Conservation (phyloP, 2,113 vertebrate species). For the Dryoscopus gambensis region DNA sequence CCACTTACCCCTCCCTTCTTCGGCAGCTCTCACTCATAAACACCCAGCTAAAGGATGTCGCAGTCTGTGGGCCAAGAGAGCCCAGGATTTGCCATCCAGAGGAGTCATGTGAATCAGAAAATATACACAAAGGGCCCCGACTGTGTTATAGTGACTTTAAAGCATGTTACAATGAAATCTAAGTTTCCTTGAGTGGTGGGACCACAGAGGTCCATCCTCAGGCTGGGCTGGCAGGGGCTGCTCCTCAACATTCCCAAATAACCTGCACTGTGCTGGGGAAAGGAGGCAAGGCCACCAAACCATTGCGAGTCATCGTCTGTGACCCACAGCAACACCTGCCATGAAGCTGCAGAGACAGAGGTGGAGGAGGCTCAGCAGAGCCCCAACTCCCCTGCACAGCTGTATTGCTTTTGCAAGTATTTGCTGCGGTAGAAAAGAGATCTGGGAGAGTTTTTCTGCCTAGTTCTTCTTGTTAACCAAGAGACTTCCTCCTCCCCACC, state of each 20-base stretch:
- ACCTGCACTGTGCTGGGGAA: not conserved
- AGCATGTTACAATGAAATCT: not conserved
- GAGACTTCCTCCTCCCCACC: not conserved
- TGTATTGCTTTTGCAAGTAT: rapidly evolving
- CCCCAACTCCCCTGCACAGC: rapidly evolving
- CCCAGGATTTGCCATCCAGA: not conserved
- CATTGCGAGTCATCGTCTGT: not conserved
- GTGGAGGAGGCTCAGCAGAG: not conserved
- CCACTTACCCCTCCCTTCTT: not conserved
- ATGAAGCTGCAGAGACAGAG: not conserved
- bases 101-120: not conserved
- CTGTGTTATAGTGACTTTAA: not conserved
- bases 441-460: not conserved
- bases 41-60: not conserved
- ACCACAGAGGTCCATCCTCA: not conserved
- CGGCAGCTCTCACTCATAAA: not conserved
- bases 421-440: not conserved
- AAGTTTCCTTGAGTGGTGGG: not conserved
- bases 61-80: not conserved
- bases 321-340: not conserved
- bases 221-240: not conserved
- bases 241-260: not conserved
- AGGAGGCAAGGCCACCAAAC: not conserved
- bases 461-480: not conserved
- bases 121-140: rapidly evolving